Evolutionary conservation across 2,888 invertebrate species (phyloP), one percentile per base, ranked within the genome.

Genomic region (Altica lythri): DNA sequence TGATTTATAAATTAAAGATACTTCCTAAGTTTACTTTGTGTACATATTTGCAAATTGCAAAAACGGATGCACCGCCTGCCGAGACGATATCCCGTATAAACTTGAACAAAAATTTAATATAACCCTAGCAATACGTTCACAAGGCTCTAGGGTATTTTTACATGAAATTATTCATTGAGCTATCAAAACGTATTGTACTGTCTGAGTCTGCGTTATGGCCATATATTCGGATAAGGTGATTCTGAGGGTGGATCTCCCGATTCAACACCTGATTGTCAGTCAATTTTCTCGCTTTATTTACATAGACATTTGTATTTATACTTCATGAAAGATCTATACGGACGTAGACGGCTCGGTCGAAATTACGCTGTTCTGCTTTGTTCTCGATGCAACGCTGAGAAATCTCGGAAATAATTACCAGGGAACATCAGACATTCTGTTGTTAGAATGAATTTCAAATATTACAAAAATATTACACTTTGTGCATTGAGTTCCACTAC

Each of bases 201-300:
- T 46, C 52, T 55, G 45, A 32, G 43, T 38, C 44, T 17, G 22
- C 49, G 14, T 16, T 45, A 48, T 44, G 18, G 48, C 40, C 43
- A 56, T 46, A 49, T 53, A 50, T 44, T 8, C 38, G 44, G n/a
- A 10, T n/a, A 48, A 48, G 43, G 53, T 51, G 54, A 51, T 55
- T 50, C 43, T 29, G 51, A 45, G 53, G 50, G 53, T 47, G 46
- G 50, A 46, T 34, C 50, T 52, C 42, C 42, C 55, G 37, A 51
- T 47, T 55, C 55, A 51, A 59, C 55, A 59, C 55, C 51, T 59
- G 55, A 59, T 59, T 51, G 53, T 52, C 53, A 47, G 53, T 55
- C 55, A 51, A 49, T 59, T 55, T 53, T 55, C 50, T 53, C 18
- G 50, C 35, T 53, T 38, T 50, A 49, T 55, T 59, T 55, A 48